Evolutionary conservation across 2,888 invertebrate species (phyloP).

Genomic region (Drosophila neutralis): DNA sequence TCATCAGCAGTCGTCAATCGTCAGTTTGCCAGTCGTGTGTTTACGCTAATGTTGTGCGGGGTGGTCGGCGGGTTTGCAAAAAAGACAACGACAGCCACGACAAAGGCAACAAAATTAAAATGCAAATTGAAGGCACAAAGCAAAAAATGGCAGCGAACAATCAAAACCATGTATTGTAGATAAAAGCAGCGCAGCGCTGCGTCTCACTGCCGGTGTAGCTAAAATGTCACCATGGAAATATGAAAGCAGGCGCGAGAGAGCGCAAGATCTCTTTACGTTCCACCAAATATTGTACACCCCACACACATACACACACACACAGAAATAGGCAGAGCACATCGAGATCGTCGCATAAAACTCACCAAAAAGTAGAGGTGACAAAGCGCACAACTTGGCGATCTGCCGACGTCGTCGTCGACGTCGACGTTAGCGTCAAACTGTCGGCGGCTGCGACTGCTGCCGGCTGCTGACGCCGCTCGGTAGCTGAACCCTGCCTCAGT

Average conservation of each 20-base stretch:
- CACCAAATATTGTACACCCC: background rate
- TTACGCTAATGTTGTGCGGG: slow-evolving; percentile 1
- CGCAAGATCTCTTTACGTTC: background rate
- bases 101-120: slow-evolving; percentile 62
- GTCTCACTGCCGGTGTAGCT: slow-evolving; percentile 1
- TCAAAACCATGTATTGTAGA: slow-evolving; percentile 53
- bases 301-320: background rate
- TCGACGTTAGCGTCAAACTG: slow-evolving; percentile 1
- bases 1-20: slow-evolving; percentile 45
- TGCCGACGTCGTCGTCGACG: slow-evolving; percentile 20
- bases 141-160: slow-evolving; percentile 63
- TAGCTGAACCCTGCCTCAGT: slow-evolving; percentile 61
- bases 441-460: slow-evolving; percentile 16
- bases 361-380: slow-evolving; percentile 71
- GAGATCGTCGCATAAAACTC: slow-evolving; percentile 57
- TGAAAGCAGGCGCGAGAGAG: slow-evolving; percentile 31
- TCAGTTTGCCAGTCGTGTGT: slow-evolving; percentile 30
- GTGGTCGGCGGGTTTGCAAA: background rate
- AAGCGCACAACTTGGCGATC: slow-evolving; percentile 52
- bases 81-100: slow-evolving; percentile 17
- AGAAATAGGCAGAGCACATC: background rate
- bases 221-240: slow-evolving; percentile 74
- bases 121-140: slow-evolving; percentile 78
- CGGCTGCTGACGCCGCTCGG: slow-evolving; percentile 13
- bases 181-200: slow-evolving; percentile 53